Conservation (phyloP, 2,113 vertebrate species). For the Actenoides lindsayi region DNA sequence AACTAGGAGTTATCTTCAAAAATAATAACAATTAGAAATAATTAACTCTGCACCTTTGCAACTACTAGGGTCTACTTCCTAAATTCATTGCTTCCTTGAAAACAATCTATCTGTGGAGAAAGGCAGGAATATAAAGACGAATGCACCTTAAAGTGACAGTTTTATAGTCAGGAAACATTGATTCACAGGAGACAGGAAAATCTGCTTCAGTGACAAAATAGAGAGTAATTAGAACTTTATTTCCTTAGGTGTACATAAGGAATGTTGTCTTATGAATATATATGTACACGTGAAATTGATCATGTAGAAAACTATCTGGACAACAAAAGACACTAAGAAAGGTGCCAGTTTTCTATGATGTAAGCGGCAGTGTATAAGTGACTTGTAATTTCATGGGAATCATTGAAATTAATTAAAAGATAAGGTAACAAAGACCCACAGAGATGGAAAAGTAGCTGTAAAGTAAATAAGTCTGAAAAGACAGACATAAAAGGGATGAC, state of each 20-base stretch:
- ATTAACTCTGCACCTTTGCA: not conserved
- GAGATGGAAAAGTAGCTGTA: not conserved
- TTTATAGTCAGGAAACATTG: not conserved
- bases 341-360: rapidly evolving
- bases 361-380: not conserved
- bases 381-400: not conserved
- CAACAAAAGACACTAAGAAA: not conserved
- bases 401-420: not conserved
- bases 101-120: not conserved
- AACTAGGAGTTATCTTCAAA: not conserved
- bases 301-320: not conserved
- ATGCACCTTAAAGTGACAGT: not conserved
- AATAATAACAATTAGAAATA: not conserved
- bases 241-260: not conserved
- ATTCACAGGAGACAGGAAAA: not conserved
- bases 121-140: not conserved
- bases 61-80: not conserved
- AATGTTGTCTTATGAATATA: not conserved
- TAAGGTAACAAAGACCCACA: not conserved
- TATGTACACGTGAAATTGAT: not conserved
- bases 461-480: not conserved
- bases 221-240: not conserved
- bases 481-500: not conserved
- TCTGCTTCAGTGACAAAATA: not conserved
- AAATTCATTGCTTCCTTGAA: not conserved